These are phyloP conservation scores for Philypnodon macrostomus DNA, from an alignment of 2,797 vertebrate genomes.

Conservation along the genomic window DNA sequence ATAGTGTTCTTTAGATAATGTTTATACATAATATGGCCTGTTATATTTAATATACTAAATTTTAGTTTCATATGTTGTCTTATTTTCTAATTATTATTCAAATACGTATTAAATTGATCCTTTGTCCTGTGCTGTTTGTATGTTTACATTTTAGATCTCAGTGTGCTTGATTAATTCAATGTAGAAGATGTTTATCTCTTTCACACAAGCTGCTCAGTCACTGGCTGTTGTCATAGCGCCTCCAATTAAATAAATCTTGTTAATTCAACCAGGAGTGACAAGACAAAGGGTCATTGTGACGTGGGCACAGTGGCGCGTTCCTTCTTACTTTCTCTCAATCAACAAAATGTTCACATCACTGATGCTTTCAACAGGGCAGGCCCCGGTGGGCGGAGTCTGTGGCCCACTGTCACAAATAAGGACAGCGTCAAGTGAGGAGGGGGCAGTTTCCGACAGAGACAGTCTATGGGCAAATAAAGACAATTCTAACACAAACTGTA, in stretches of 20 bases:
- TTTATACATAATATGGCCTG: neutral
- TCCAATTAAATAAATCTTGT: slow-evolving; percentile 74
- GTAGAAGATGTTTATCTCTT: slow-evolving; percentile 22
- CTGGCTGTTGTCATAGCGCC: slow-evolving; percentile 41
- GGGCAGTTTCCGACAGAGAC: slow-evolving; percentile 22
- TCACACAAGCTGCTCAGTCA: slow-evolving; percentile 39
- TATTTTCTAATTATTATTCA: slow-evolving; percentile 3
- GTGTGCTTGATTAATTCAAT: slow-evolving; percentile 6
- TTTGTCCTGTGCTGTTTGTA: neutral
- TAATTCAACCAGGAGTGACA: slow-evolving; percentile 69
- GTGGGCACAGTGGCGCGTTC: slow-evolving; percentile 53
- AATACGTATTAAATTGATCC: neutral
- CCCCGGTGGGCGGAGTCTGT: slow-evolving; percentile 55
- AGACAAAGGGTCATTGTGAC: slow-evolving; percentile 75
- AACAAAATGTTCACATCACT: slow-evolving; percentile 66
- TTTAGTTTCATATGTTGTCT: no score
- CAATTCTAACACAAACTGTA: slow-evolving; percentile 12
- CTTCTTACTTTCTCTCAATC: slow-evolving; percentile 65
- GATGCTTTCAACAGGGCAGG: slow-evolving; percentile 60
- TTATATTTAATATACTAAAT: no score
- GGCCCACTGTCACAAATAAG: slow-evolving; percentile 49
- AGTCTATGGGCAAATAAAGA: slow-evolving; percentile 14
- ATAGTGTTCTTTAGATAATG: neutral
- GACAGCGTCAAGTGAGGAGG: slow-evolving; percentile 24
- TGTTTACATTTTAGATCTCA: neutral